phyloP scores from a whole-genome alignment of 2,888 invertebrate genomes.

The Lasioglossum figueresi region DNA sequence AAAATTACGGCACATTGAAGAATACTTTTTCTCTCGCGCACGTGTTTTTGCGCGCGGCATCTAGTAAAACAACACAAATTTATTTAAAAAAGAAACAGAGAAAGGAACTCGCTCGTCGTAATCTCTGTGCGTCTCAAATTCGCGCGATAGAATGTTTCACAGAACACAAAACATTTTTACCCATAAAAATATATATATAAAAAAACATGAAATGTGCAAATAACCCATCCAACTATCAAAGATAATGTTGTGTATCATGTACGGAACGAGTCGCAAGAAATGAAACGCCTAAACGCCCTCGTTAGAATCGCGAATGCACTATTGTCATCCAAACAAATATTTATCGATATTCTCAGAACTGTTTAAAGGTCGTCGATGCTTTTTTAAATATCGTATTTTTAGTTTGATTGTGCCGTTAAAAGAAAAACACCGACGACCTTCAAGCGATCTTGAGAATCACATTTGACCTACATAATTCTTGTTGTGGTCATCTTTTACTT shows the following conservation, averaged over 20 bases:
- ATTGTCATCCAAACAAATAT: neutral
- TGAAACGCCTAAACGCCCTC: neutral
- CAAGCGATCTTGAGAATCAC: neutral
- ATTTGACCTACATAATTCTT: neutral
- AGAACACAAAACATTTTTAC: slow-evolving; percentile 30
- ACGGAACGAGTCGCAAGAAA: neutral
- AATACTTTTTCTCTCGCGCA: slow-evolving; percentile 70
- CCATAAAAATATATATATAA: slow-evolving; percentile 9
- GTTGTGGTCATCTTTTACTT: neutral
- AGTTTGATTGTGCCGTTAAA: neutral
- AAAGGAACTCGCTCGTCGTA: neutral
- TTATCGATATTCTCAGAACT: neutral
- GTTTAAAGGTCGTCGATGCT: neutral
- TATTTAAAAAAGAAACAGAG: neutral
- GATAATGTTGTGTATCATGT: slow-evolving; percentile 64
- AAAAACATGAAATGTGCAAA: slow-evolving; percentile 46
- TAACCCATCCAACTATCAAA: slow-evolving; percentile 51
- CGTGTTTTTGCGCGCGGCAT: neutral
- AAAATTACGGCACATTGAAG: slow-evolving; percentile 82
- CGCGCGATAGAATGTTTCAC: slow-evolving; percentile 9
- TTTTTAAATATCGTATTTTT: neutral
- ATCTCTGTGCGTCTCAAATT: slow-evolving; percentile 22
- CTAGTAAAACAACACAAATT: neutral
- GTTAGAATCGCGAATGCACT: neutral
- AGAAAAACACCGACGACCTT: neutral